phyloP scores from a whole-genome alignment of 2,888 invertebrate genomes.

The Empis livida region DNA sequence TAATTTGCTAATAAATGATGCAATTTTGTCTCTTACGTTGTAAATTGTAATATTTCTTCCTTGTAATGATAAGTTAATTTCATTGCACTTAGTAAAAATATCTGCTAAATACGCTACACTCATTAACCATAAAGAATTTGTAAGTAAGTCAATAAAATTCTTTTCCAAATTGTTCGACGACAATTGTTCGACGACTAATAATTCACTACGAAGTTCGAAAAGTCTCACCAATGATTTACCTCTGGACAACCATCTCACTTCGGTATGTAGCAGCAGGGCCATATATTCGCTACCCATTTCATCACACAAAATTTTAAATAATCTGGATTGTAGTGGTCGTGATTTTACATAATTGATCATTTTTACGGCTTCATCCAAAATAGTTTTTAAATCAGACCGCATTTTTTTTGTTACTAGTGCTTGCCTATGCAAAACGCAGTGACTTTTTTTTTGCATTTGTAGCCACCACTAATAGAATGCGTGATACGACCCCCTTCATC shows the following conservation, averaged over 20 bases:
- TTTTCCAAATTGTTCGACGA: not conserved
- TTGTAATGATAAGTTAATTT: not conserved
- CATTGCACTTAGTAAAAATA: not conserved
- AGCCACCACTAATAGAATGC: not conserved
- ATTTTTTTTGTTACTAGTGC: not conserved
- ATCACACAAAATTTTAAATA: slow-evolving; percentile 2
- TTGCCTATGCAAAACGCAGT: not conserved
- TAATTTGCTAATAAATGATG: not conserved
- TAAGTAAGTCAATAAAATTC: not conserved
- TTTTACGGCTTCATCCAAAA: not conserved
- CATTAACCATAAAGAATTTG: not conserved
- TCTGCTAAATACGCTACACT: not conserved
- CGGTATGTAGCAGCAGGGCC: slow-evolving; percentile 1
- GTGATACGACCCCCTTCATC: not conserved
- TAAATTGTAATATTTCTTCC: not conserved
- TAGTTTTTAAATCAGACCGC: not conserved
- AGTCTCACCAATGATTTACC: not conserved
- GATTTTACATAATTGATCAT: not conserved
- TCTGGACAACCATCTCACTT: slow-evolving; percentile 3
- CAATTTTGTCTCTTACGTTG: not conserved
- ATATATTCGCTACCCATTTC: not conserved
- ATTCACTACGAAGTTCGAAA: not conserved
- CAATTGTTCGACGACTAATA: not conserved
- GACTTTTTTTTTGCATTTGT: not conserved
- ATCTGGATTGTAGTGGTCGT: not conserved